A percentile compares a stretch with the other conserved stretches of the same genome.
phyloP scores from a whole-genome alignment of 2,888 invertebrate species.

The Dromius quadrimaculatus region DNA sequence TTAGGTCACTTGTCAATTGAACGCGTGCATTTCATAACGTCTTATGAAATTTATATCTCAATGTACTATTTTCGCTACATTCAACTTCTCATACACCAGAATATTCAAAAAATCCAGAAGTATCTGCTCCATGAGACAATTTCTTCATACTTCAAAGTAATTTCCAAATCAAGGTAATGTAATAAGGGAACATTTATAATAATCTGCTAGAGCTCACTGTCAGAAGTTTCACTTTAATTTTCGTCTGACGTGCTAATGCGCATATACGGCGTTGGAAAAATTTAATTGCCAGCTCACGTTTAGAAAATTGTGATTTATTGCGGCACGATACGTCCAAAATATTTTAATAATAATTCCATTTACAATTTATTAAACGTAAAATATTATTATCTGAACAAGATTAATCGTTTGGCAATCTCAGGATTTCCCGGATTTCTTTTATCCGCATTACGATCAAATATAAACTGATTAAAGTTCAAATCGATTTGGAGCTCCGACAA shows the following conservation, averaged over 20 bases:
- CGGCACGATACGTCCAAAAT: conserved; percentile 31
- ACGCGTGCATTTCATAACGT: too few species aligned
- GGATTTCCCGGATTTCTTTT: conserved; percentile 27
- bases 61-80: too few species aligned
- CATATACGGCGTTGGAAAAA: conserved; percentile 26
- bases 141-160: too few species aligned
- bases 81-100: too few species aligned
- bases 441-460: conserved; percentile 43
- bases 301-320: conserved; percentile 39
- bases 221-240: background rate
- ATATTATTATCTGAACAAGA: conserved; percentile 48
- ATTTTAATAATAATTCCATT: conserved; percentile 43
- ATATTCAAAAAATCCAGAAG: too few species aligned
- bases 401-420: conserved; percentile 39
- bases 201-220: background rate
- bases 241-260: conserved; percentile 19
- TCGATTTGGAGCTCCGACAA: conserved; percentile 24
- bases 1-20: too few species aligned
- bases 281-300: conserved; percentile 43
- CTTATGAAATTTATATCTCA: too few species aligned
- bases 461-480: conserved; percentile 42
- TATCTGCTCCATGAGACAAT: too few species aligned
- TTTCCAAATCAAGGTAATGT: too few species aligned
- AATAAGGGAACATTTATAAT: conserved; percentile 10
- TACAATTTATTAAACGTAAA: conserved; percentile 44